These are phyloP conservation scores for Dugesia japonica DNA, from an alignment of 2,888 invertebrate species.

Conservation along the genomic window DNA sequence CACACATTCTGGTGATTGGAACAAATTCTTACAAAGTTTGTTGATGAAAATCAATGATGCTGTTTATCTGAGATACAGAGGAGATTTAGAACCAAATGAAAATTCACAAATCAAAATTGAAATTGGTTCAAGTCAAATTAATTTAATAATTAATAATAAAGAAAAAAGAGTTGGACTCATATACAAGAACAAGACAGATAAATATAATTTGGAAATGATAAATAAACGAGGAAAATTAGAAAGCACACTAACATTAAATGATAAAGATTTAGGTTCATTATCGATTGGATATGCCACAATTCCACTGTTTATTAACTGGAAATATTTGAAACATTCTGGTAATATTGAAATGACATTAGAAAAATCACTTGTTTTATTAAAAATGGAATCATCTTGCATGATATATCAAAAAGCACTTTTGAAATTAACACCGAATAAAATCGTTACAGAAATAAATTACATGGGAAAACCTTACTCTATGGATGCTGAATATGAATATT, in stretches of 20 bases:
- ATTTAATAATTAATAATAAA: neutral
- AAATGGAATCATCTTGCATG: neutral
- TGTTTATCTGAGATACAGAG: neutral
- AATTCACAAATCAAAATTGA: neutral
- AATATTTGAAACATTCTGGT: neutral
- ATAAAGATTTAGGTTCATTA: neutral
- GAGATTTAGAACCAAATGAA: neutral
- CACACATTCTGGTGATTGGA: neutral
- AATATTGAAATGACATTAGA: neutral
- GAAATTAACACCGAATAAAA: neutral
- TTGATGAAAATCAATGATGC: neutral
- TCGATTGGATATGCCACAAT: neutral
- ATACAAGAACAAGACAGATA: too few species aligned
- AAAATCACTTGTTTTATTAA: neutral
- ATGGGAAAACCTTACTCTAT: neutral
- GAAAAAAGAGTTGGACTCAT: neutral
- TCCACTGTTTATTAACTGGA: neutral
- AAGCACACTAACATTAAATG: neutral
- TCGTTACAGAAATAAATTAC: neutral
- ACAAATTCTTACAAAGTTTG: neutral
- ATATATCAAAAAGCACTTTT: neutral
- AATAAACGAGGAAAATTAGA: neutral
- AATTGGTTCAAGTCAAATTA: neutral
- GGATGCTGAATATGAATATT: neutral
- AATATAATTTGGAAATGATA: neutral